Conservation (phyloP, 2,113 vertebrate species). For the Monarcha castaneiventris region DNA sequence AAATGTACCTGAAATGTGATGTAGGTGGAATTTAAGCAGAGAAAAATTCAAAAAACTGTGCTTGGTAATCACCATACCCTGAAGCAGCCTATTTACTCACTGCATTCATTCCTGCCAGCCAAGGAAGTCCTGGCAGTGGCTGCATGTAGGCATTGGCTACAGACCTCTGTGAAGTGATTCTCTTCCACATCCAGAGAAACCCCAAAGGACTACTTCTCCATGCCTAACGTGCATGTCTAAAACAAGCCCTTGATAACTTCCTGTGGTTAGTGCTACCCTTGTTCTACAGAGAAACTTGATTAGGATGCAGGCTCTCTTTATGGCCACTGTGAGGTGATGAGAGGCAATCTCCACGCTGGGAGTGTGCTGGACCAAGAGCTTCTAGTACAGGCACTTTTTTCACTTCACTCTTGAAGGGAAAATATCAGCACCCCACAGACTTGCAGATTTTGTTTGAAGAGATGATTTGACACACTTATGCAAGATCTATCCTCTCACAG, state of each 20-base stretch:
- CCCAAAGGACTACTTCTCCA: background rate
- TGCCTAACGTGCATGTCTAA: rapidly evolving
- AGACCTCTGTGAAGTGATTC: background rate
- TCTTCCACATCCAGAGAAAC: background rate
- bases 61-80: background rate
- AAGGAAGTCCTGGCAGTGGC: background rate
- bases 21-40: background rate
- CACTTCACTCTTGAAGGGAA: background rate
- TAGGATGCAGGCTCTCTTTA: background rate
- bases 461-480: background rate
- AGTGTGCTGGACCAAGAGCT: background rate
- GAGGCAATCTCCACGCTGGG: background rate
- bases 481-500: background rate
- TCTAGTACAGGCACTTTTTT: background rate
- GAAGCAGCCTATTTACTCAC: background rate
- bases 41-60: background rate
- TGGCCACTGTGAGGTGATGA: background rate
- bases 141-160: rapidly evolving
- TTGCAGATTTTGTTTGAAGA: background rate
- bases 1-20: background rate
- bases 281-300: background rate
- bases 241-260: background rate
- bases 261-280: background rate
- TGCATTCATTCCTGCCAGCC: background rate
- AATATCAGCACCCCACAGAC: background rate